phyloP scores from a whole-genome alignment of 2,797 vertebrate species.

The Takifugu rubripes region DNA sequence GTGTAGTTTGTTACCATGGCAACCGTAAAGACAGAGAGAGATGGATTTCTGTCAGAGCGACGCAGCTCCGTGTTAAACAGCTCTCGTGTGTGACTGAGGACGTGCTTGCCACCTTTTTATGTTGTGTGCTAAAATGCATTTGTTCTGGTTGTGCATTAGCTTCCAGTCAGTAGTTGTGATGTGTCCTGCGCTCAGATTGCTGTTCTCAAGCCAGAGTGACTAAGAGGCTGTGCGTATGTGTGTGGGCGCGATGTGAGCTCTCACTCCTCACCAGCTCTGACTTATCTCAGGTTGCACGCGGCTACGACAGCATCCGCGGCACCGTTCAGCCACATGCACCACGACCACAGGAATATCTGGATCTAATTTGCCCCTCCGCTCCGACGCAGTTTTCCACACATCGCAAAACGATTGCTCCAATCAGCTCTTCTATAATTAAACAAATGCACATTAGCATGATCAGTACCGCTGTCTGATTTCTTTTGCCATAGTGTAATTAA shows the following conservation, averaged over 20 bases:
- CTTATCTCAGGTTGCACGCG: constrained; percentile 58
- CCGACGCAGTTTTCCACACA: constrained; percentile 1
- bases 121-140: neutral
- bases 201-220: constrained; percentile 56
- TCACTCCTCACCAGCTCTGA: constrained; percentile 49
- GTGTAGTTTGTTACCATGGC: constrained; percentile 73
- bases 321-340: constrained; percentile 26
- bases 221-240: constrained; percentile 58
- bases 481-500: constrained; percentile 17
- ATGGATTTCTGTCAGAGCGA: constrained; percentile 44
- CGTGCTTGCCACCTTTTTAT: constrained; percentile 3
- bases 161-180: constrained; percentile 35
- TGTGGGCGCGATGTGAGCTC: constrained; percentile 52
- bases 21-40: constrained; percentile 65
- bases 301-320: constrained; percentile 40
- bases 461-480: constrained; percentile 13
- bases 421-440: constrained; percentile 25
- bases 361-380: constrained; percentile 15
- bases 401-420: constrained; percentile 23
- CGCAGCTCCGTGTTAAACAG: constrained; percentile 46
- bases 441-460: constrained; percentile 23
- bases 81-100: constrained; percentile 13
- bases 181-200: constrained; percentile 26
- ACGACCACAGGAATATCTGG: constrained; percentile 11
- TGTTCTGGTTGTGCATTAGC: constrained; percentile 8